phyloP scores from a whole-genome alignment of 2,113 vertebrate species.

The Amazona guildingii region DNA sequence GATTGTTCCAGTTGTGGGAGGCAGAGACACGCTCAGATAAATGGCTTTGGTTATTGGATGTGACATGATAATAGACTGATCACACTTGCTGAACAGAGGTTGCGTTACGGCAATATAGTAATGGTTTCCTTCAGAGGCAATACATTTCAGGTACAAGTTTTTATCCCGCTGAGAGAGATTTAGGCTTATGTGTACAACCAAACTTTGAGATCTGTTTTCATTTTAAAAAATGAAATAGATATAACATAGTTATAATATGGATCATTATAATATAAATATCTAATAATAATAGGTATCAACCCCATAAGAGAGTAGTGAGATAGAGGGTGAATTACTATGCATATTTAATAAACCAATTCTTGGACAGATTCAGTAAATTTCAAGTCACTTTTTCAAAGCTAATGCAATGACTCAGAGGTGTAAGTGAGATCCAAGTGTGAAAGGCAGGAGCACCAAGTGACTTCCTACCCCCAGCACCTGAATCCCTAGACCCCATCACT shows the following conservation, averaged over 20 bases:
- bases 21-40: background rate
- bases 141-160: background rate
- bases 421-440: background rate
- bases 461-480: background rate
- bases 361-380: background rate
- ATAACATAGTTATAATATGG: background rate
- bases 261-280: background rate
- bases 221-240: background rate
- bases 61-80: background rate
- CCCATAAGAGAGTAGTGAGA: background rate
- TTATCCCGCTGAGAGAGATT: background rate
- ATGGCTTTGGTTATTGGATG: background rate
- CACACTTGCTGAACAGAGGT: background rate
- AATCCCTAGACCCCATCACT: background rate
- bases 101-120: background rate
- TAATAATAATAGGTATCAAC: background rate
- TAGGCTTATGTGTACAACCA: background rate
- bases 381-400: background rate
- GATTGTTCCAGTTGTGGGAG: background rate
- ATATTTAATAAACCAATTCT: background rate
- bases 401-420: background rate
- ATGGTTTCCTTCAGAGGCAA: background rate
- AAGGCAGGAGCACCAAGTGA: background rate
- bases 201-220: background rate
- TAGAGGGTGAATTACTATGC: background rate